phyloP scores from a whole-genome alignment of 2,888 invertebrate genomes.

The Sipha maydis region DNA sequence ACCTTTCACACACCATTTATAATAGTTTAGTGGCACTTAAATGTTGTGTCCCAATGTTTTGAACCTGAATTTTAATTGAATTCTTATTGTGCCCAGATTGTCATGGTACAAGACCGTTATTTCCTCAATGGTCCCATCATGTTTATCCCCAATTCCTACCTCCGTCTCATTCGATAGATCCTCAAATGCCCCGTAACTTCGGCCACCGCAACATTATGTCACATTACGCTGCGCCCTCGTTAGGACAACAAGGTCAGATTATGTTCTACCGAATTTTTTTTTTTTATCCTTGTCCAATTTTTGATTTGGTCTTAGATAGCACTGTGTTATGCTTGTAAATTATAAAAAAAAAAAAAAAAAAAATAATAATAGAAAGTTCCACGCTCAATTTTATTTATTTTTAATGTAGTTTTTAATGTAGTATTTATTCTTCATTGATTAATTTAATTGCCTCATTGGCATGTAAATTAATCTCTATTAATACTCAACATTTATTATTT shows the following conservation, averaged over 20 bases:
- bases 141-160: slow-evolving; percentile 94
- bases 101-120: slow-evolving; percentile 80
- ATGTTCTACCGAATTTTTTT: slow-evolving; percentile 55
- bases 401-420: slow-evolving; percentile 47
- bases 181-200: slow-evolving; percentile 61
- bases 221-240: slow-evolving; percentile 61
- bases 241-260: slow-evolving; percentile 62
- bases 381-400: slow-evolving; percentile 37
- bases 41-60: slow-evolving; percentile 52
- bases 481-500: background rate
- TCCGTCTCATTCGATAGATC: slow-evolving; percentile 76
- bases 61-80: slow-evolving; percentile 50
- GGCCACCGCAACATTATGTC: slow-evolving; percentile 61
- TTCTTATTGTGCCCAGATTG: slow-evolving; percentile 64
- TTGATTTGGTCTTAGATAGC: slow-evolving; percentile 53
- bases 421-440: slow-evolving; percentile 26
- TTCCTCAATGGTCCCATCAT: slow-evolving; percentile 95
- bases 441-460: slow-evolving; percentile 21
- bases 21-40: slow-evolving; percentile 59
- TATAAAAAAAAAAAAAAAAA: background rate
- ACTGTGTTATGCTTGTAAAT: slow-evolving; percentile 48
- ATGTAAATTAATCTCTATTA: slow-evolving; percentile 8
- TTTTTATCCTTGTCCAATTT: slow-evolving; percentile 62
- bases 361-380: slow-evolving; percentile 15
- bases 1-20: slow-evolving; percentile 40